These are phyloP conservation scores for Pristionchus mayeri DNA, from an alignment of 2,888 invertebrate species.

Conservation along the genomic window DNA sequence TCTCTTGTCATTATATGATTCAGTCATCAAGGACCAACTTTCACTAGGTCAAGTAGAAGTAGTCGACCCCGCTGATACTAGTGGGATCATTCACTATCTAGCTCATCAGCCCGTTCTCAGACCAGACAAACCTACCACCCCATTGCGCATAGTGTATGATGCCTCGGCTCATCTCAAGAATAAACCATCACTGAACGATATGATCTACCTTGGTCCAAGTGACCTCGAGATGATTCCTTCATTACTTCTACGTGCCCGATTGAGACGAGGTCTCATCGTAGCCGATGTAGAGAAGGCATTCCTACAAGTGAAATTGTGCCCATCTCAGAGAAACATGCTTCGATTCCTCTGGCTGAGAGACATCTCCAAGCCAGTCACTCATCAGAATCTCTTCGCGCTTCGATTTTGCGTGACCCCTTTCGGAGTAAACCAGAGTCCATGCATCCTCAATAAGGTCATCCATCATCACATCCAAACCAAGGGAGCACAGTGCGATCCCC, in stretches of 20 bases:
- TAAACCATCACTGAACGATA: constrained; percentile 56
- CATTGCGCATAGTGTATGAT: constrained; percentile 55
- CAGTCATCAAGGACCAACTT: not conserved
- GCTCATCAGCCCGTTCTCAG: not conserved
- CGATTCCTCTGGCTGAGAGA: constrained; percentile 60
- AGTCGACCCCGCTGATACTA: not conserved
- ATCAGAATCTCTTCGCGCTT: constrained; percentile 52
- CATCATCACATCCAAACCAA: constrained; percentile 46
- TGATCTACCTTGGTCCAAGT: constrained; percentile 52
- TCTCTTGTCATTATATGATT: not conserved
- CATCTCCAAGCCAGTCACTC: not conserved
- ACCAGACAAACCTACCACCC: constrained; percentile 45
- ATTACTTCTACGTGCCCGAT: constrained; percentile 52
- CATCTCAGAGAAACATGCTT: constrained; percentile 52
- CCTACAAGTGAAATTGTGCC: constrained; percentile 55
- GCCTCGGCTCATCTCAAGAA: constrained; percentile 50
- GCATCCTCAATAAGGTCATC: constrained; percentile 55
- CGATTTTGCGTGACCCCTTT: constrained; percentile 59
- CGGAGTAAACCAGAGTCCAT: constrained; percentile 57
- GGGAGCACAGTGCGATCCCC: not conserved
- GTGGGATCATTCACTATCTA: not conserved
- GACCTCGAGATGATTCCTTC: constrained; percentile 49
- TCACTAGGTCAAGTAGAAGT: not conserved
- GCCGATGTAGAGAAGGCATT: constrained; percentile 66
- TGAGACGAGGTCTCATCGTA: constrained; percentile 23